Conservation (phyloP, 2,113 vertebrate species). For the Nothobranchius furzeri region DNA sequence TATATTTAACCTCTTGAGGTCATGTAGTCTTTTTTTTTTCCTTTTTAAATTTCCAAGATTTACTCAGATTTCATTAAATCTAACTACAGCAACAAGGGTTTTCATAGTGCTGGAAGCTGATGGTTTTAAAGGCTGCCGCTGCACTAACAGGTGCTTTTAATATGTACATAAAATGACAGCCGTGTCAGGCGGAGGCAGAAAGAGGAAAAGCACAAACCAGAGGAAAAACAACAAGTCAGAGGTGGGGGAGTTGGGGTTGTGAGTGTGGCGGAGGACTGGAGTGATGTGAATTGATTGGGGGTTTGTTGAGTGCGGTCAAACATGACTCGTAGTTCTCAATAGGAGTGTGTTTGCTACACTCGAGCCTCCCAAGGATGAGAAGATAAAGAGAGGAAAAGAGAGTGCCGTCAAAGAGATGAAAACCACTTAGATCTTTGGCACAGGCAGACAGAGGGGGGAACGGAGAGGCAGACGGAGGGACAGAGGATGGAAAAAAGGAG, state of each 20-base stretch:
- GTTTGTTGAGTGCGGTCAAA: slow-evolving; percentile 55
- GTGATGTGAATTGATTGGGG: slow-evolving; percentile 49
- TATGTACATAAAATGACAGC: slow-evolving; percentile 11
- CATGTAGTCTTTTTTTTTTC: too few species aligned
- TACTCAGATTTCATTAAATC: background rate
- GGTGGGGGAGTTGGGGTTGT: slow-evolving; percentile 7
- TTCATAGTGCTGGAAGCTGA: background rate
- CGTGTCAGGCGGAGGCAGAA: slow-evolving; percentile 1
- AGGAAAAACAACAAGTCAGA: slow-evolving; percentile 30
- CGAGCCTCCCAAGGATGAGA: slow-evolving; percentile 49
- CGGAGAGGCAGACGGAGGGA: slow-evolving; percentile 11
- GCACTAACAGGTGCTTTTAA: background rate
- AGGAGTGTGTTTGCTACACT: slow-evolving; percentile 35
- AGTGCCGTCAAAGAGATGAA: slow-evolving; percentile 56
- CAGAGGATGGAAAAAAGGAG: slow-evolving; percentile 16
- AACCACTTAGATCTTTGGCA: slow-evolving; percentile 60
- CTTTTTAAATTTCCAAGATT: too few species aligned
- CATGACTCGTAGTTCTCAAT: slow-evolving; percentile 34
- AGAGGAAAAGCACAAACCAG: background rate
- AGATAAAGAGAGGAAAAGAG: slow-evolving; percentile 41
- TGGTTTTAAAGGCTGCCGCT: background rate
- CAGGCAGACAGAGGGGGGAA: slow-evolving; percentile 33
- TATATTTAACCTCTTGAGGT: background rate
- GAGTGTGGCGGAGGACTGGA: slow-evolving; percentile 22
- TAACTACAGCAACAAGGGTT: background rate